These are phyloP conservation scores for Lipophrys pholis DNA, from an alignment of 2,113 vertebrate species.

Conservation along the genomic window DNA sequence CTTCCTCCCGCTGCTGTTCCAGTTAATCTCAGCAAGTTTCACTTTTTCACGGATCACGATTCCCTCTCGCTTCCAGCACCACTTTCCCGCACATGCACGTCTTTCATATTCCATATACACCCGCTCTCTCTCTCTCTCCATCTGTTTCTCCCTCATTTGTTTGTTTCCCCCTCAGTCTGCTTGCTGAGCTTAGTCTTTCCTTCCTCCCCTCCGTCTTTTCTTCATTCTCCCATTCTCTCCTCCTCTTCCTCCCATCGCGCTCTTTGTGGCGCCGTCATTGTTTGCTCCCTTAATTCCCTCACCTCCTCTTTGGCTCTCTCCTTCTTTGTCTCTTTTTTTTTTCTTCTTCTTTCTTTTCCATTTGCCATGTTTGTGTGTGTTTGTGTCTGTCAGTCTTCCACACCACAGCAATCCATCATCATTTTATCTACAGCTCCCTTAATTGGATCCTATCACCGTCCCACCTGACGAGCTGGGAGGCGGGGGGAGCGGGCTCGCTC, in stretches of 20 bases:
- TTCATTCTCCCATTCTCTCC: constrained; percentile 23
- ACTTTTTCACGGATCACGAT: constrained; percentile 38
- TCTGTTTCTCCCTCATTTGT: constrained; percentile 53
- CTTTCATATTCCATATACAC: constrained; percentile 47
- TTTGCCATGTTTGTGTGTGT: constrained; percentile 8
- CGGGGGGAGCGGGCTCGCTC: constrained; percentile 22
- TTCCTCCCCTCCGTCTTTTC: constrained; percentile 6
- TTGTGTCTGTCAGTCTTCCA: constrained; percentile 72
- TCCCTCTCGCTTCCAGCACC: constrained; percentile 40
- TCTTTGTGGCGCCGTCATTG: constrained; percentile 48
- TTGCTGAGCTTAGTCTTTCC: constrained; percentile 18
- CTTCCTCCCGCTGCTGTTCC: constrained; percentile 33
- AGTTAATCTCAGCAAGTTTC: constrained; percentile 38
- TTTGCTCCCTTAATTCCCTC: constrained; percentile 46
- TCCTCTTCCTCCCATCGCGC: constrained; percentile 26
- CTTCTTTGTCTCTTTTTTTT: constrained; percentile 32
- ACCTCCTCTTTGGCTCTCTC: constrained; percentile 35
- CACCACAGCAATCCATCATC: constrained; percentile 88
- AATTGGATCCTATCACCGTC: constrained; percentile 91
- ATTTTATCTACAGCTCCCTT: constrained; percentile 91
- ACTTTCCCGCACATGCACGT: constrained; percentile 27
- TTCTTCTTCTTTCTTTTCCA: constrained; percentile 10
- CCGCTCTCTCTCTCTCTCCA: constrained; percentile 20
- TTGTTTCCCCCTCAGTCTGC: constrained; percentile 35
- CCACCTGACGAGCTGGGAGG: constrained; percentile 69